Evolutionary conservation across 2,888 invertebrate genomes (phyloP).

Genomic region (Molorchus minor): DNA sequence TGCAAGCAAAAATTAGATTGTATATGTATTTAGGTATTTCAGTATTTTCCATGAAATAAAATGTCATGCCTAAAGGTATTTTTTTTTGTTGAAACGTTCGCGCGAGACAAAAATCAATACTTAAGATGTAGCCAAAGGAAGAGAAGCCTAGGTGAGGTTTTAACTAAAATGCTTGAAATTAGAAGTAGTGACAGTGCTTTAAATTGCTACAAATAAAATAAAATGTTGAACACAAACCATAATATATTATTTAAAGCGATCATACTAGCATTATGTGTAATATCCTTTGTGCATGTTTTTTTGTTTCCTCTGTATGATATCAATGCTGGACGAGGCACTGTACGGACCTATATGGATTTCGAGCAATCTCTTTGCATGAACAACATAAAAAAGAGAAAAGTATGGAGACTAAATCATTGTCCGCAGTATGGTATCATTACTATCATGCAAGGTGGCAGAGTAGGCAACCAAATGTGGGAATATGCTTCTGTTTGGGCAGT

Average conservation of each 20-base stretch:
- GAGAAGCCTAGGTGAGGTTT: constrained; percentile 26
- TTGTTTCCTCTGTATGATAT: constrained; percentile 67
- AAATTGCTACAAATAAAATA: constrained; percentile 37
- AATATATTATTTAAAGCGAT: constrained; percentile 69
- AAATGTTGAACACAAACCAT: constrained; percentile 67
- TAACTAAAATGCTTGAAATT: constrained; percentile 48
- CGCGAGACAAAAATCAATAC: constrained; percentile 28
- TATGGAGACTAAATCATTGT: constrained; percentile 58
- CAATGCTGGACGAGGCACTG: constrained; percentile 58
- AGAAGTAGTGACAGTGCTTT: constrained; percentile 44
- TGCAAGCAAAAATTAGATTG: too few species aligned
- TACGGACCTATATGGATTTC: constrained; percentile 64
- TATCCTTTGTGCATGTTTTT: constrained; percentile 69
- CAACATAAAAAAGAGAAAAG: constrained; percentile 61
- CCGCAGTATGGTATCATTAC: constrained; percentile 64
- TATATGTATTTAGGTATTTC: too few species aligned
- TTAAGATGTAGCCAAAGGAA: constrained; percentile 23
- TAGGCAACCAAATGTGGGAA: constrained; percentile 66
- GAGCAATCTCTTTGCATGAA: constrained; percentile 67
- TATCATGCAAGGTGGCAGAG: constrained; percentile 57
- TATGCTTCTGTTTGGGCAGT: constrained; percentile 65
- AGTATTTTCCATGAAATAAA: too few species aligned
- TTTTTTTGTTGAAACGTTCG: too few species aligned
- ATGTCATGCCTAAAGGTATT: too few species aligned
- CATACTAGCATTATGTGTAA: constrained; percentile 67